Base-by-base conservation (phyloP, 2,797 vertebrate species). In the Scarus forsteni region DNA sequence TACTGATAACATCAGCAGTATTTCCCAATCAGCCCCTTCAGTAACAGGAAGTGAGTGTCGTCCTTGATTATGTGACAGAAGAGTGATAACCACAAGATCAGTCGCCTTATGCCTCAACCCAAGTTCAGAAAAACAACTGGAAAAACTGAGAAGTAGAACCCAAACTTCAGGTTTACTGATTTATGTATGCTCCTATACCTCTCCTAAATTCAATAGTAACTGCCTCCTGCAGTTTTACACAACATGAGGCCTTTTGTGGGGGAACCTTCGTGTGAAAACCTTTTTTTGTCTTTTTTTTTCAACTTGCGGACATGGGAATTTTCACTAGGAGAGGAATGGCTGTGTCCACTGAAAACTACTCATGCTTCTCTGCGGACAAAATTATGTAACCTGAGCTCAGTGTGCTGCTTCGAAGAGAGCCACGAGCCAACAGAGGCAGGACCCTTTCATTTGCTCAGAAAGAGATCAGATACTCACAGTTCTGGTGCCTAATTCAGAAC, bases 11-110 rank as follows among this genome's bases (percentile, higher is more conserved):
- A 0, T 69, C 12, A 5, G 65, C 55, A 53, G 59, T 10, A 70
- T 78, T 82, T 76, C 63, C 18, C 57, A 76, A 81, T 64, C 12
- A 3, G 9, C 66, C 50, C 14, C 48, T 73, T 27, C 51, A 11
- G 10, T 14, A 60, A 38, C 50, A 1, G 9, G 48, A 27, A 63
- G 72, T 45, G 39, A 64, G 3, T 7, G 27, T 9, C 0, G 0
- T 54, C 51, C 64, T 14, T 3, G 8, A 19, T 10, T 12, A 5
- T 65, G 34, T 16, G 4, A 34, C 51, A 27, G 71, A 73, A 46
- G 39, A 50, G 16, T 16, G 0, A 13, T 8, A 38, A 60, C 1
- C 4, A 55, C 39, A 51, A 18, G 18, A 8, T 40, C 38, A 73
- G 6, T 63, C 46, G 39, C 40, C 16, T 27, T 46, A 1, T 15